Conservation (phyloP, 2,797 vertebrate genomes). For the Lutjanus campechanus region DNA sequence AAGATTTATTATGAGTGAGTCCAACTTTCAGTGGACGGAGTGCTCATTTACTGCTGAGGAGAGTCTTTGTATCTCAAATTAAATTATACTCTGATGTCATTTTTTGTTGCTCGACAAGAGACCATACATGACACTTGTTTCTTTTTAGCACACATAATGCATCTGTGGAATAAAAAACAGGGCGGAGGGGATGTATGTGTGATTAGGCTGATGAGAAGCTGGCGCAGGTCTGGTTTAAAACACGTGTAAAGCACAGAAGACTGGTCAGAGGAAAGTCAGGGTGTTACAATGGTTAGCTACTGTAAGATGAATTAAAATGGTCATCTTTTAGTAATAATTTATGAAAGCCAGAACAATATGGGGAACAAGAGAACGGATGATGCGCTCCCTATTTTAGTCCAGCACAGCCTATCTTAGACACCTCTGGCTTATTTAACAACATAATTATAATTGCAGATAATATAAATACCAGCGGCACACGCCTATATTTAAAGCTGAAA, state of each 20-base stretch:
- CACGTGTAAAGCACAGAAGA: slow-evolving; percentile 1
- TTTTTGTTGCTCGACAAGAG: slow-evolving; percentile 22
- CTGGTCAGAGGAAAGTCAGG: slow-evolving; percentile 12
- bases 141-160: background rate
- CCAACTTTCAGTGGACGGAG: slow-evolving; percentile 21
- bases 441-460: slow-evolving; percentile 22
- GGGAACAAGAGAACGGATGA: slow-evolving; percentile 33
- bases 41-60: slow-evolving; percentile 28
- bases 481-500: slow-evolving; percentile 7
- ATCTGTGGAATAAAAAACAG: background rate
- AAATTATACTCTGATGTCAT: slow-evolving; percentile 11
- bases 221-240: slow-evolving; percentile 13
- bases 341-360: slow-evolving; percentile 33
- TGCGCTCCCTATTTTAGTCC: slow-evolving; percentile 25
- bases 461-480: slow-evolving; percentile 18
- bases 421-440: slow-evolving; percentile 21
- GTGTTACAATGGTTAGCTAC: slow-evolving; percentile 19
- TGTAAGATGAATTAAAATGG: slow-evolving; percentile 52
- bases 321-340: slow-evolving; percentile 46
- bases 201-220: background rate
- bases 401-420: slow-evolving; percentile 12
- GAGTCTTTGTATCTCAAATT: slow-evolving; percentile 20
- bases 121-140: background rate
- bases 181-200: background rate
- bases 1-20: slow-evolving; percentile 32